These are phyloP conservation scores for Oreochromis mossambicus DNA, from an alignment of 2,797 vertebrate genomes.

Conservation along the genomic window DNA sequence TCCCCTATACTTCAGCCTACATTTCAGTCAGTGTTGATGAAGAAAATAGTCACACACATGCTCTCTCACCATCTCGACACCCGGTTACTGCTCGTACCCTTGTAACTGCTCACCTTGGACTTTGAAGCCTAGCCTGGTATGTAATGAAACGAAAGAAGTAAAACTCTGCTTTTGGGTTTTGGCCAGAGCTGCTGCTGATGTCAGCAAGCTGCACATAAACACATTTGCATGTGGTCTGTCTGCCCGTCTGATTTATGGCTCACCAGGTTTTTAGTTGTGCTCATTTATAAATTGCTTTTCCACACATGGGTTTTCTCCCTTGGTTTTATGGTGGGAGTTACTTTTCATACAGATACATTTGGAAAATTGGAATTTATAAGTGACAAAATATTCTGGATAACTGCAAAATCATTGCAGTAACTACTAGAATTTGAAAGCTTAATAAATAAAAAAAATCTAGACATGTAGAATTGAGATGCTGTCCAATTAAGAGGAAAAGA, in stretches of 20 bases:
- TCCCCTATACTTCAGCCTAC: not conserved
- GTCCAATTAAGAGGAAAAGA: not conserved
- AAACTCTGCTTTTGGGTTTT: constrained; percentile 41
- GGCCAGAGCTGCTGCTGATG: constrained; percentile 52
- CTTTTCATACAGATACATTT: not conserved
- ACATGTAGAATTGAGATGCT: not conserved
- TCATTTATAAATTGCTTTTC: constrained; percentile 39
- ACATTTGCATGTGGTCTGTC: constrained; percentile 61
- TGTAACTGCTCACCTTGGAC: not conserved
- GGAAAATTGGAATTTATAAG: not conserved
- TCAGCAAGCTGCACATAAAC: constrained; percentile 50
- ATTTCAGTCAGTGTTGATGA: not conserved
- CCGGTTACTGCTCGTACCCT: not conserved
- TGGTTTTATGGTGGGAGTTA: not conserved
- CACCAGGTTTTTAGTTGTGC: constrained; percentile 30
- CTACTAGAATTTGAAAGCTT: not conserved
- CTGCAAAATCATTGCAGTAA: not conserved
- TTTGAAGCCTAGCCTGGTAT: not conserved
- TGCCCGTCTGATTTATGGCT: constrained; percentile 59
- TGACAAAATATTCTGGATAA: not conserved
- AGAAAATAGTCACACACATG: constrained; percentile 7
- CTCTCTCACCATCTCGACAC: not conserved
- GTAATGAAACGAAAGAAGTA: constrained; percentile 27
- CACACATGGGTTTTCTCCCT: not conserved
- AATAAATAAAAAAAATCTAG: not conserved